Evolutionary conservation across 2,797 vertebrate species (phyloP).

Genomic region (Thalassophryne amazonica): DNA sequence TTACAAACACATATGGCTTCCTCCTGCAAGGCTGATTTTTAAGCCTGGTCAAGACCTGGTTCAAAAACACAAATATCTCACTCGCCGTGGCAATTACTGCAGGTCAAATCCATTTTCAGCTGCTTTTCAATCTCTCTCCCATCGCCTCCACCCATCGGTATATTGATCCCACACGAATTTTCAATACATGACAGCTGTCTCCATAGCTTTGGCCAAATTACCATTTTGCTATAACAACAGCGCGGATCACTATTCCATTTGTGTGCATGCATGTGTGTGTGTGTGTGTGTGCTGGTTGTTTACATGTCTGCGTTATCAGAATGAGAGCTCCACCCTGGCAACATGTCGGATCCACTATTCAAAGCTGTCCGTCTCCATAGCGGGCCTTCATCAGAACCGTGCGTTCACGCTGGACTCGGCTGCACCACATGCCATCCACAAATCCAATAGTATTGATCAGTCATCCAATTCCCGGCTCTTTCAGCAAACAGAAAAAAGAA

Average conservation of each 20-base stretch:
- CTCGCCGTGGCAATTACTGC: conserved; percentile 41
- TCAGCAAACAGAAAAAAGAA: conserved; percentile 57
- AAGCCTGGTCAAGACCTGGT: conserved; percentile 50
- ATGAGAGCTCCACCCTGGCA: conserved; percentile 49
- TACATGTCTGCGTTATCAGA: conserved; percentile 31
- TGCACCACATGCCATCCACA: conserved; percentile 66
- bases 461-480: conserved; percentile 75
- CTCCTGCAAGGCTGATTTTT: conserved; percentile 81
- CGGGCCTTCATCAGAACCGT: conserved; percentile 59
- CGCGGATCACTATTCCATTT: conserved; percentile 41
- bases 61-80: conserved; percentile 32
- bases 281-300: conserved; percentile 26
- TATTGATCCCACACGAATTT: conserved; percentile 61
- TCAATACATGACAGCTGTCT: conserved; percentile 35
- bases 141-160: conserved; percentile 46
- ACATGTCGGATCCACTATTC: conserved; percentile 54
- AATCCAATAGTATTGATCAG: conserved; percentile 75
- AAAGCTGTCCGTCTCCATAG: conserved; percentile 48
- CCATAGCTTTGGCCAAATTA: conserved; percentile 49
- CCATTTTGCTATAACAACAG: conserved; percentile 39
- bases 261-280: conserved; percentile 35
- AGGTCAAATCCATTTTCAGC: conserved; percentile 63
- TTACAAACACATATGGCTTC: conserved; percentile 59
- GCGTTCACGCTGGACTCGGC: conserved; percentile 71
- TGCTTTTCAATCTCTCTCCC: conserved; percentile 45